Base-by-base conservation (phyloP, 2,113 vertebrate species). In the Aspidoscelis tigris region DNA sequence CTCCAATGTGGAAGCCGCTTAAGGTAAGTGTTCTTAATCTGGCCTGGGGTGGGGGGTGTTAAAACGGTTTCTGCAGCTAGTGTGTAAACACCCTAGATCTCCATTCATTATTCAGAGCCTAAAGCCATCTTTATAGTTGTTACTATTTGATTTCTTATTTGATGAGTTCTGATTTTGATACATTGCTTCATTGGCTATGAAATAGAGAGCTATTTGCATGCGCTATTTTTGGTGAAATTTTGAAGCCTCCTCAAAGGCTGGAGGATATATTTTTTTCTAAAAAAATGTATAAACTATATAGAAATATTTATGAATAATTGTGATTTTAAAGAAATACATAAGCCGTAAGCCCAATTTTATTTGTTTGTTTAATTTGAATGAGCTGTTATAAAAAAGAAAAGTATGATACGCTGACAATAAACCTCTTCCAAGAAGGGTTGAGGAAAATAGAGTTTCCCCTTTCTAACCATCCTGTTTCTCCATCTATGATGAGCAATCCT, bases 81-180 rank as follows among this genome's bases (percentile, higher is more conserved):
- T 33, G 33, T 33, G 33, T 33, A 33, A 33, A 33, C 33, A 33
- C 33, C 33, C 33, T 33, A 11, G 14, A 41, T 3, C 55, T 5
- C 1, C 55, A 69, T 44, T 66, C 7, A 71, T 85, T 80, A 77
- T 85, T 87, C 43, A 87, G 86, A 81, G 61, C 21, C n/a, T 88
- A 78, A 82, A 85, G 43, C 53, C 72, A 82, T 16, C 18, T 84
- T 88, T 33, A 80, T 0, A 20, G 75, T 66, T 91, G n/a, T 78
- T 84, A 14, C 58, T 61, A 74, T 80, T 79, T 88, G 78, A 41
- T 81, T 44, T 81, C 43, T 61, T 43, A 86, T 89, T 87, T 79
- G 26, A 50, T 0, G 0, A 58, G 88, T 88, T 92, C 90, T 26
- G 44, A 77, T 90, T 90, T 92, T 90, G 86, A 90, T 89, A 83